phyloP scores from a whole-genome alignment of 2,888 invertebrate species.

The Heterodera filipjevi region DNA sequence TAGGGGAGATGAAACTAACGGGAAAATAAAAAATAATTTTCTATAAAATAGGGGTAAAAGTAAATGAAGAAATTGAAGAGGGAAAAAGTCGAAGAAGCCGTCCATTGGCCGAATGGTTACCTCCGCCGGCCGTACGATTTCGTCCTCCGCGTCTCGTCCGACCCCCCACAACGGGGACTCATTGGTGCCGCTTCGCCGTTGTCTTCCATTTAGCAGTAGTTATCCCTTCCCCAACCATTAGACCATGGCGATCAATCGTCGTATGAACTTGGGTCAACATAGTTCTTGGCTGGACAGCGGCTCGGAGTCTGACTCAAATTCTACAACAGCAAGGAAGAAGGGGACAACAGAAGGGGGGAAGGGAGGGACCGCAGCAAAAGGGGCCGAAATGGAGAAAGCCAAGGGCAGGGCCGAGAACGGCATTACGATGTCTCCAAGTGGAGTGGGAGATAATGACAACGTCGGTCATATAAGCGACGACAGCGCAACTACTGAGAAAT shows the following conservation, averaged over 20 bases:
- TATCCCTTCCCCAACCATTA: neutral
- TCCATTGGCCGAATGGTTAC: neutral
- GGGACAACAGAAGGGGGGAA: neutral
- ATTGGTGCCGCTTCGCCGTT: neutral
- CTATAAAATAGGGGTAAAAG: neutral
- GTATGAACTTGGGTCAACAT: slow-evolving; percentile 1
- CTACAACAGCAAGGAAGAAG: neutral
- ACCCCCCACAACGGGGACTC: neutral
- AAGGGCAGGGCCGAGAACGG: no score
- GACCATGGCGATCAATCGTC: neutral
- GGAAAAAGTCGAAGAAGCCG: neutral
- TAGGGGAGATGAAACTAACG: neutral
- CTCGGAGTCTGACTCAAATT: neutral
- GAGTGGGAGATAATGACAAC: neutral
- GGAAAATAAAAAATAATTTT: neutral
- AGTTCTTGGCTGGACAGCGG: slow-evolving; percentile 3
- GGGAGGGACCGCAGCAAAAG: neutral
- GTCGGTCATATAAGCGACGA: neutral
- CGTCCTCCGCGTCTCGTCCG: neutral
- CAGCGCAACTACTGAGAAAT: neutral
- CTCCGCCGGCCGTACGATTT: neutral
- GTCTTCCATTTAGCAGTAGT: neutral
- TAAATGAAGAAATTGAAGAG: neutral
- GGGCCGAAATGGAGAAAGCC: no score
- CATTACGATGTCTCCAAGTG: neutral